These are phyloP conservation scores for Aleiodes leptofemur DNA, from an alignment of 2,888 invertebrate species.

Conservation along the genomic window DNA sequence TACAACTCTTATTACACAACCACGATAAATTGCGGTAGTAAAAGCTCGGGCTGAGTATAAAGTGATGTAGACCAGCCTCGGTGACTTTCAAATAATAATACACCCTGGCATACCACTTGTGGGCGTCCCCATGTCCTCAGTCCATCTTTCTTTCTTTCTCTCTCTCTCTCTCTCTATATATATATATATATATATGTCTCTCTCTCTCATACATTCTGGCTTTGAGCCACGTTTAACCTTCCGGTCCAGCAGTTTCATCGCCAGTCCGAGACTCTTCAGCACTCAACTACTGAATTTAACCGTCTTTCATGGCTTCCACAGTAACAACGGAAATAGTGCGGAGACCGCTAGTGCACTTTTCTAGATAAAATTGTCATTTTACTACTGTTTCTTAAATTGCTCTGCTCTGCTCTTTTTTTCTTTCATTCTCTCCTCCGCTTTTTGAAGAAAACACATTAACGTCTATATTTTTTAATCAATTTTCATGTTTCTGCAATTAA, in stretches of 20 bases:
- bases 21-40: conserved; percentile 37
- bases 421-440: conserved; percentile 16
- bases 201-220: conserved; percentile 45
- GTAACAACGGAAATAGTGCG: conserved; percentile 28
- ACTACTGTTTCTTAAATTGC: no score
- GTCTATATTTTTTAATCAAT: neutral
- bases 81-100: conserved; percentile 41
- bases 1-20: conserved; percentile 28
- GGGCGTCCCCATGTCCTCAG: conserved; percentile 28
- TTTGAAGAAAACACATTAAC: neutral
- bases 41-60: conserved; percentile 20
- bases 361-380: no score
- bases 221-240: conserved; percentile 65
- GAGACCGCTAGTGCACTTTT: conserved; percentile 5
- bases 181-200: no score
- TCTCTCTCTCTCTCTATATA: neutral
- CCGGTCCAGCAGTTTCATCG: conserved; percentile 64
- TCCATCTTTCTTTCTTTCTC: neutral
- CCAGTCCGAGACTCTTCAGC: conserved; percentile 56
- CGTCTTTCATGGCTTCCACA: conserved; percentile 34
- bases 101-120: conserved; percentile 36
- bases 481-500: neutral
- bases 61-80: conserved; percentile 33
- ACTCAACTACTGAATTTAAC: conserved; percentile 43
- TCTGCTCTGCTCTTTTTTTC: neutral